phyloP scores from a whole-genome alignment of 2,888 invertebrate genomes.

The Drosophila algonquin region DNA sequence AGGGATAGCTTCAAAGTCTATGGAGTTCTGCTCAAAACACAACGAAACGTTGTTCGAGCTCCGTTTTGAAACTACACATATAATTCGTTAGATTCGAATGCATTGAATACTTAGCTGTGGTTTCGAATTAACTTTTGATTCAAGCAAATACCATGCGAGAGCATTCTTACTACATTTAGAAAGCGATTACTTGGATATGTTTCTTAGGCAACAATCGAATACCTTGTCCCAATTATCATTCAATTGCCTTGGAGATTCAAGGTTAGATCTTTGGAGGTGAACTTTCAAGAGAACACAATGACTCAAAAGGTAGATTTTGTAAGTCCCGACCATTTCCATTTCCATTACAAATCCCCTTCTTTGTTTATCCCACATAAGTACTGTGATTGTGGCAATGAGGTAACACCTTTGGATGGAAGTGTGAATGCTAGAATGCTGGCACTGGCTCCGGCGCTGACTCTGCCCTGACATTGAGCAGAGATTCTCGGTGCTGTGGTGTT shows the following conservation, averaged over 20 bases:
- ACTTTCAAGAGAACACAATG: background rate
- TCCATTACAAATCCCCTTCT: constrained; percentile 24
- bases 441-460: background rate
- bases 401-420: constrained; percentile 35
- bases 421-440: background rate
- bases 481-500: constrained; percentile 23
- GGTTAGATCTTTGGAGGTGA: background rate
- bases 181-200: too few relatives aligned
- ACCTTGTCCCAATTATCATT: background rate
- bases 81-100: too few relatives aligned
- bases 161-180: too few relatives aligned
- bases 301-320: background rate
- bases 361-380: constrained; percentile 31
- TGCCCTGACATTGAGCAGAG: constrained; percentile 33
- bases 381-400: constrained; percentile 28
- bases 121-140: too few relatives aligned
- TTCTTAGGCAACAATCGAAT: background rate
- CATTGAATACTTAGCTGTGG: too few relatives aligned
- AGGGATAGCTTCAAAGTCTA: too few relatives aligned
- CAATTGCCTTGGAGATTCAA: background rate
- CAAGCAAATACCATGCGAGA: too few relatives aligned
- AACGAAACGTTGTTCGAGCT: too few relatives aligned
- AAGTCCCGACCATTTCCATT: background rate
- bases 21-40: too few relatives aligned
- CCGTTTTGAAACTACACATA: too few relatives aligned